A percentile compares a stretch with the other conserved stretches of the same genome.
These are phyloP conservation scores for Gasterosteus aculeatus DNA, from an alignment of 2,113 vertebrate genomes.

Conservation along the genomic window DNA sequence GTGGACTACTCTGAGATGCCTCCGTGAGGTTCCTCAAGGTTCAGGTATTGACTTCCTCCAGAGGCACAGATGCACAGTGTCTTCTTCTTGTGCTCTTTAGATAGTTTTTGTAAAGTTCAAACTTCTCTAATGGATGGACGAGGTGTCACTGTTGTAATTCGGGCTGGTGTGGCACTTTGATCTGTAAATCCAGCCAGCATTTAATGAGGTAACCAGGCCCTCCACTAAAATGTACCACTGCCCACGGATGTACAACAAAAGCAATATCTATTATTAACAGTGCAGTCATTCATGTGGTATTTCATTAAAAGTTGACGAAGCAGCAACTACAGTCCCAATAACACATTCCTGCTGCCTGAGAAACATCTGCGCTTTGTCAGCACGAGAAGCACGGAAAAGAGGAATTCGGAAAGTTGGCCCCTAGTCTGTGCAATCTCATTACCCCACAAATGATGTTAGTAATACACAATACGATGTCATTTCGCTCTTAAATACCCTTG, in stretches of 20 bases:
- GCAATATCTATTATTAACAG: neutral
- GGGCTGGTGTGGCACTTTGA: conserved; percentile 31
- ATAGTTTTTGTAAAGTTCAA: conserved; percentile 28
- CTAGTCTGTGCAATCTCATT: conserved; percentile 57
- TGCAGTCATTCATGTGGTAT: conserved; percentile 26
- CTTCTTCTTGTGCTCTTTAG: conserved; percentile 2
- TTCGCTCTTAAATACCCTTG: conserved; percentile 57
- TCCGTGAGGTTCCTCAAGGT: neutral
- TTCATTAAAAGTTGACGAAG: conserved; percentile 57
- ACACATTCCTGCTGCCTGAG: conserved; percentile 46
- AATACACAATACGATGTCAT: conserved; percentile 69
- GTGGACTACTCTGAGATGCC: neutral
- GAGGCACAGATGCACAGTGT: conserved; percentile 6
- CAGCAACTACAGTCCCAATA: conserved; percentile 46
- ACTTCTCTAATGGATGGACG: conserved; percentile 41
- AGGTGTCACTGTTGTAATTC: conserved; percentile 52
- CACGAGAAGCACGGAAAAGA: conserved; percentile 57
- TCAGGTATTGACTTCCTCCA: conserved; percentile 19
- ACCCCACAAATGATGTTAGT: conserved; percentile 65
- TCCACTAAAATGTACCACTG: neutral
- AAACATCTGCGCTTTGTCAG: conserved; percentile 60
- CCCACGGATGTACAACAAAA: conserved; percentile 1
- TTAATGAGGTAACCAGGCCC: conserved; percentile 63
- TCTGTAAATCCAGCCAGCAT: conserved; percentile 49
- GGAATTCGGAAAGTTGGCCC: conserved; percentile 62